Conservation (phyloP, 1,140 invertebrate genomes). For the Drosophila ohnishii region DNA sequence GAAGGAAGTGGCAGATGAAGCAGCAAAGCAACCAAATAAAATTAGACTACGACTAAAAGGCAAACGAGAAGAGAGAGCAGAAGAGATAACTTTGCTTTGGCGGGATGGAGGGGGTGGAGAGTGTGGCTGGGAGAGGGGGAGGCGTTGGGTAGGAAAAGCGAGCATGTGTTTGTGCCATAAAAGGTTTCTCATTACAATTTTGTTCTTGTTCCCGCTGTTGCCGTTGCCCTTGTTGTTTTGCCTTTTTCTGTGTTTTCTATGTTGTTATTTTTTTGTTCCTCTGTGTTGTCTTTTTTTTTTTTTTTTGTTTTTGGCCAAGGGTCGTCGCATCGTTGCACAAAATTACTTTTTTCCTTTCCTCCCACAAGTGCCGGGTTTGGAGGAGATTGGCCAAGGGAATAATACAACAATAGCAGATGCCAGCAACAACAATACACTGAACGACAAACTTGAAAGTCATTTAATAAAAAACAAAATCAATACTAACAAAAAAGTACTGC, state of each 20-base stretch:
- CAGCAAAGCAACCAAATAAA: constrained; percentile 49
- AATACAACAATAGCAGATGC: constrained; percentile 15
- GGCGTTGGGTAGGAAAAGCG: constrained; percentile 49
- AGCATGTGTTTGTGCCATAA: constrained; percentile 77
- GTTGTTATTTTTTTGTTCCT: constrained; percentile 23
- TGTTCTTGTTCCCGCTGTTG: constrained; percentile 47
- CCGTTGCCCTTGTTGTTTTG: constrained; percentile 12
- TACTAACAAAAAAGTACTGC: too few species aligned
- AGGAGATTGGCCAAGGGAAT: constrained; percentile 15
- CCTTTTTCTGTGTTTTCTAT: constrained; percentile 40
- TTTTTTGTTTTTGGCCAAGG: constrained; percentile 68
- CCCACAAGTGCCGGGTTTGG: constrained; percentile 21
- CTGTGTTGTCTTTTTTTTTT: constrained; percentile 23
- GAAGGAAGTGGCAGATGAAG: constrained; percentile 27
- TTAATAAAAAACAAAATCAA: too few species aligned
- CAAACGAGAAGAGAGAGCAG: constrained; percentile 45
- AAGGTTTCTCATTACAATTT: constrained; percentile 77
- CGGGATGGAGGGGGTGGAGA: neutral
- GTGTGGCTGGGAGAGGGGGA: neutral
- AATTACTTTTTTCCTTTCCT: constrained; percentile 65
- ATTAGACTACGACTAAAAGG: constrained; percentile 55
- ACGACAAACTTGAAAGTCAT: neutral
- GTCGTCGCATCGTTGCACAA: constrained; percentile 76
- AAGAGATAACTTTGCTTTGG: constrained; percentile 35
- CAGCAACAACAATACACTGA: constrained; percentile 8